Evolutionary conservation across 2,113 vertebrate genomes (phyloP).

Genomic region (Bubalus kerabau): DNA sequence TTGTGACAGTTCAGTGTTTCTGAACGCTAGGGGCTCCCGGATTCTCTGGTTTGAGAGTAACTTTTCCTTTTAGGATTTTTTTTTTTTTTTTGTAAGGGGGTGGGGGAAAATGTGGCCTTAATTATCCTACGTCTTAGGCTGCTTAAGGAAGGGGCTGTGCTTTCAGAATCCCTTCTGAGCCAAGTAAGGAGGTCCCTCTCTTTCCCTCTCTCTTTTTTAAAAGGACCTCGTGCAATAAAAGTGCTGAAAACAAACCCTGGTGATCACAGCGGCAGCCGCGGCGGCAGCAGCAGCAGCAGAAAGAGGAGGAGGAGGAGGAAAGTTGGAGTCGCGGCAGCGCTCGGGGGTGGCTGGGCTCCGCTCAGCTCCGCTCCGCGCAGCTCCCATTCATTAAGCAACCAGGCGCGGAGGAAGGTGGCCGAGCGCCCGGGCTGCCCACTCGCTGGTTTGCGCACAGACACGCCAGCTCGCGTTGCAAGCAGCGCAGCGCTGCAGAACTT

Average conservation of each 20-base stretch:
- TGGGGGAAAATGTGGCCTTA: conserved; percentile 80
- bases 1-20: conserved; percentile 39
- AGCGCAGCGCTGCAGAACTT: conserved; percentile 17
- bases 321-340: conserved; percentile 23
- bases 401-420: conserved; percentile 32
- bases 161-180: conserved; percentile 79
- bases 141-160: conserved; percentile 88
- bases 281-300: conserved; percentile 50
- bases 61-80: conserved; percentile 72
- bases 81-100: conserved; percentile 66
- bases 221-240: conserved; percentile 84
- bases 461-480: not conserved
- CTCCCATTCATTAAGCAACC: conserved; percentile 71
- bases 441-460: conserved; percentile 8
- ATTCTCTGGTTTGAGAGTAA: conserved; percentile 67
- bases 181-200: conserved; percentile 67
- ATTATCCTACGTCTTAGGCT: conserved; percentile 83
- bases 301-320: not conserved
- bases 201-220: conserved; percentile 51
- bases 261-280: conserved; percentile 77
- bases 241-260: conserved; percentile 77
- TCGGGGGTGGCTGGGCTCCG: not conserved
- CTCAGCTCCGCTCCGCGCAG: conserved; percentile 29
- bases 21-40: conserved; percentile 82
- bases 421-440: not conserved